phyloP scores from a whole-genome alignment of 30 jellyfish, hydroid and myxozoan genomes.

The Aurelia sp. region DNA sequence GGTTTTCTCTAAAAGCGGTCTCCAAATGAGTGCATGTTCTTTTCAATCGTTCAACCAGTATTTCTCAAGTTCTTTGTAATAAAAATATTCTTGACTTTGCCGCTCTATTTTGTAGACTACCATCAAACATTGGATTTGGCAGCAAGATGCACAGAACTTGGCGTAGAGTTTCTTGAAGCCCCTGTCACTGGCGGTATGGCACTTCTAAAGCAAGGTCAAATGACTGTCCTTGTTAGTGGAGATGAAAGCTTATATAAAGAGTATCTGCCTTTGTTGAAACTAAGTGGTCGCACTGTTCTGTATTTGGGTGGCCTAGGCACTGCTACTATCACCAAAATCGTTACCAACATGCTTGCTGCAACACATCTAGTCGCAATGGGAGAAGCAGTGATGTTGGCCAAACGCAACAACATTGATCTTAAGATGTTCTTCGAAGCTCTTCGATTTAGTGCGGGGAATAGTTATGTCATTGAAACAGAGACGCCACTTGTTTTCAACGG shows the following conservation, averaged over 20 bases:
- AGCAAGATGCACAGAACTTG: slow-evolving; percentile 54
- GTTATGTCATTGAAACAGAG: slow-evolving; percentile 74
- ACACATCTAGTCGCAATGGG: slow-evolving; percentile 62
- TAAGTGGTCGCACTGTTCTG: slow-evolving; percentile 63
- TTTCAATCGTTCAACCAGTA: too few relatives aligned
- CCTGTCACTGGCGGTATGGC: slow-evolving; percentile 90
- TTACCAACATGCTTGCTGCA: slow-evolving; percentile 73
- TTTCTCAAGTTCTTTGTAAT: too few relatives aligned
- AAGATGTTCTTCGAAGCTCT: slow-evolving; percentile 66
- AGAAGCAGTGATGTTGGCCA: slow-evolving; percentile 67
- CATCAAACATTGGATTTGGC: slow-evolving; percentile 72
- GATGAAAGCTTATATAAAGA: slow-evolving; percentile 43
- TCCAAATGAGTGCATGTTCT: background rate
- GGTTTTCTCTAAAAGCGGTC: too few relatives aligned
- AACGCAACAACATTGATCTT: slow-evolving; percentile 59
- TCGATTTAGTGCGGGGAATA: slow-evolving; percentile 64
- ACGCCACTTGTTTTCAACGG: slow-evolving; percentile 72
- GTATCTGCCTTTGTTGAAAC: slow-evolving; percentile 45
- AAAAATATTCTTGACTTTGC: background rate
- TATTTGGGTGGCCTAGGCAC: slow-evolving; percentile 77
- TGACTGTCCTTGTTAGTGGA: slow-evolving; percentile 76
- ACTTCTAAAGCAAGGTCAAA: slow-evolving; percentile 66
- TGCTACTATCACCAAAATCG: slow-evolving; percentile 65
- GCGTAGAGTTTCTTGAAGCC: slow-evolving; percentile 65
- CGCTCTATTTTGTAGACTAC: slow-evolving; percentile 30